Conservation (phyloP, 1,140 invertebrate species). For the Tribolium madens region DNA sequence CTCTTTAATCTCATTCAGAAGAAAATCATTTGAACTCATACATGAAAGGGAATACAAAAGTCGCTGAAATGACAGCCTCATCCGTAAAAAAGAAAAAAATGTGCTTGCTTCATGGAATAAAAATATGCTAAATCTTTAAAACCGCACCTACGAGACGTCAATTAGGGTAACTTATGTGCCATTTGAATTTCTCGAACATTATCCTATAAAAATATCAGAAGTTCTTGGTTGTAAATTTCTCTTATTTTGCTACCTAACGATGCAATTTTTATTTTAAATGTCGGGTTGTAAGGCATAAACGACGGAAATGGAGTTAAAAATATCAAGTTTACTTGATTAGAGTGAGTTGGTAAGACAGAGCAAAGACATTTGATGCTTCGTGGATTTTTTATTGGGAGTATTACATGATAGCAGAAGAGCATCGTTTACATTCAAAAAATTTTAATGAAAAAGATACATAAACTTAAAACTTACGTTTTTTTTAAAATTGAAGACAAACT, state of each 20-base stretch:
- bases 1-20: conserved; percentile 13
- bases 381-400: neutral
- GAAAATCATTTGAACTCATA: conserved; percentile 15
- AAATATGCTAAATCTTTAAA: neutral
- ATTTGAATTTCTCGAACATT: conserved; percentile 3
- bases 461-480: too few species aligned
- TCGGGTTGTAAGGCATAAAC: neutral
- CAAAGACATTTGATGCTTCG: neutral
- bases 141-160: neutral
- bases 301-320: conserved; percentile 21
- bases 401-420: neutral
- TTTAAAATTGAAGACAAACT: too few species aligned
- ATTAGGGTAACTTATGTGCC: conserved; percentile 1
- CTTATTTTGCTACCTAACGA: neutral
- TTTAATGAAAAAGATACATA: too few species aligned
- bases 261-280: neutral
- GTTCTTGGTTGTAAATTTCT: conserved; percentile 1
- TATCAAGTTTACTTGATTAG: neutral
- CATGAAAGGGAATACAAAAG: conserved; percentile 24
- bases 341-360: neutral
- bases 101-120: neutral
- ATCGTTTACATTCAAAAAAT: too few species aligned
- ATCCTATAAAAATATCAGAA: neutral
- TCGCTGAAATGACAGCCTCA: neutral
- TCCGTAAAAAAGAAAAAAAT: neutral